Evolutionary conservation across 2,113 vertebrate genomes (phyloP).

Genomic region (Heterochromis multidens): DNA sequence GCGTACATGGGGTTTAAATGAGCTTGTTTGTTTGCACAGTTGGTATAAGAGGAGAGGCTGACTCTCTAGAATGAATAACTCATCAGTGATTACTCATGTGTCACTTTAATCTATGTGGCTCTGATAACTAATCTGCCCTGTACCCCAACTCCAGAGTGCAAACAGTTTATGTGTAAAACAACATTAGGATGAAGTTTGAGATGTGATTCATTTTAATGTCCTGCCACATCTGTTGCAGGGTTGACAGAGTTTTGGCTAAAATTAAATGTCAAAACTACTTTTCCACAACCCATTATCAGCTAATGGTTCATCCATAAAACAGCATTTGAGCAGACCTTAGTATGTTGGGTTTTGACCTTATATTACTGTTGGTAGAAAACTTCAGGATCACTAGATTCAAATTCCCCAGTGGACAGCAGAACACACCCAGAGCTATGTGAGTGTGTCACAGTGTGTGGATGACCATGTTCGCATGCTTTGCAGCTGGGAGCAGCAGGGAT

Average conservation of each 20-base stretch:
- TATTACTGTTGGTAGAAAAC: constrained; percentile 13
- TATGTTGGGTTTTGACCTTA: constrained; percentile 9
- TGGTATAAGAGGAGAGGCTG: constrained; percentile 36
- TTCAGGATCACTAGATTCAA: neutral
- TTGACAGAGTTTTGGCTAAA: constrained; percentile 54
- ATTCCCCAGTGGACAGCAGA: neutral
- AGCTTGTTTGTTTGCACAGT: constrained; percentile 45
- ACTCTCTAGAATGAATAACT: constrained; percentile 46
- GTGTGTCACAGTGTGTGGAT: neutral
- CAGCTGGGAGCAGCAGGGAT: constrained; percentile 44
- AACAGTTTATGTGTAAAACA: constrained; percentile 66
- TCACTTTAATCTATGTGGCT: constrained; percentile 57
- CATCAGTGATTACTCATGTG: constrained; percentile 51
- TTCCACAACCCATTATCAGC: constrained; percentile 16
- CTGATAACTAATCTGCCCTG: constrained; percentile 59
- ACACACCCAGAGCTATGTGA: constrained; percentile 4
- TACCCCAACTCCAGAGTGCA: constrained; percentile 29
- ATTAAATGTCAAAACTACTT: constrained; percentile 46
- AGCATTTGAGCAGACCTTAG: neutral
- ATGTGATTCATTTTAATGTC: constrained; percentile 53
- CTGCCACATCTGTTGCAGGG: constrained; percentile 66
- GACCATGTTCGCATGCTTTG: constrained; percentile 38
- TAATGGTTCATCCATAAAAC: constrained; percentile 12
- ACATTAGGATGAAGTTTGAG: constrained; percentile 33
- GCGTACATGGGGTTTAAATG: constrained; percentile 33